Base-by-base conservation (phyloP, 2,113 vertebrate species). In the Lamprologus ornatipinnis region DNA sequence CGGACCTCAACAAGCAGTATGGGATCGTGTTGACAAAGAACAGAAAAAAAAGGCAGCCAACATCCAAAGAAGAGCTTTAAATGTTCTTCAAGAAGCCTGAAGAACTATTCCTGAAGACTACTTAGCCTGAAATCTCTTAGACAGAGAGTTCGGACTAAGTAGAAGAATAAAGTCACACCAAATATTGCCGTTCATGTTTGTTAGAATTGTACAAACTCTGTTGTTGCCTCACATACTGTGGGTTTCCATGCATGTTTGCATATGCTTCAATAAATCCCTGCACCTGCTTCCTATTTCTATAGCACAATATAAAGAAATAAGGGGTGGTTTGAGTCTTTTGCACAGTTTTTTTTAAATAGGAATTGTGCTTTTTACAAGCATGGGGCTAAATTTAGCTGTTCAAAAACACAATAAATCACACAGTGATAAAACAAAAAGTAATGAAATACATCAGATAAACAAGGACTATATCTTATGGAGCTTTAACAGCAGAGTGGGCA, bases 401-500 rank as follows among this genome's bases (percentile, higher is more conserved):
- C 15, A 51, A 79, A 87, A 65, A 65, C 8, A 47, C 40, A 84
- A 83, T 57, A 79, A 37, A 51, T 55, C 58, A 87, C 42, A 78
- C 3, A 37, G 28, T 17, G 15, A 19, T 31, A 58, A 78, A 83
- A 23, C 13, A 86, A 21, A 79, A 31, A 83, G 12, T 82, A 51
- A 63, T 84, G 26, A 63, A 87, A 80, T 15, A 82, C 2, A 86
- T 82, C 40, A 28, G 78, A 88, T 80, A 60, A 88, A 80, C 6
- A 26, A 55, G 2, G 13, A 84, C 81, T 80, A 73, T 47, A 75
- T 73, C 81, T 79, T 58, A 68, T 49, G 35, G 65, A 65, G 35
- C 42, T 60, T 45, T 78, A 78, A 75, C 54, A 65, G 11, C 37
- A 81, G 54, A 14, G 58, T 1, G 3, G 31, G 42, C 55, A 31